Percentiles rank a stretch among this genome's conserved stretches.
phyloP scores from a whole-genome alignment of 2,888 invertebrate genomes.

The Cetonia aurata region DNA sequence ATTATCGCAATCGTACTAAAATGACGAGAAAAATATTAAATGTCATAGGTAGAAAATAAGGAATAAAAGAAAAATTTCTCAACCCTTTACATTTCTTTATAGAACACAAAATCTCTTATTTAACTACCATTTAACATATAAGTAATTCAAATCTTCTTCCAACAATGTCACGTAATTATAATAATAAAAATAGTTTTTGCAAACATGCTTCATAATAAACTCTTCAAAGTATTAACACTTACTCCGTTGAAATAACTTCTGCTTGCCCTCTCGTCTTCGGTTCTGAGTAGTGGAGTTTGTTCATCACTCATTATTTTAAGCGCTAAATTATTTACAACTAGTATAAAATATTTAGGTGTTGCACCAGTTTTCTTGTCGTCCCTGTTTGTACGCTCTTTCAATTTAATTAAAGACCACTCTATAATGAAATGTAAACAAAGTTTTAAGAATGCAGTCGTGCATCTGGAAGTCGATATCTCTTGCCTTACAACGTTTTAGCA shows the following conservation, averaged over 20 bases:
- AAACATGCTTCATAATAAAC: too few species aligned
- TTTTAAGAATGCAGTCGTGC: slow-evolving; percentile 41
- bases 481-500: slow-evolving; percentile 39
- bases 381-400: slow-evolving; percentile 18
- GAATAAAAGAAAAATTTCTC: too few species aligned
- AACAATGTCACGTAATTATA: too few species aligned
- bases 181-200: too few species aligned
- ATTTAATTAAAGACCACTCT: slow-evolving; percentile 27
- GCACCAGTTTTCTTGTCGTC: not conserved
- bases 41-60: too few species aligned
- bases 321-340: not conserved
- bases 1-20: too few species aligned
- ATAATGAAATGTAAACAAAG: slow-evolving; percentile 44
- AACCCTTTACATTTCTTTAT: too few species aligned
- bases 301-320: slow-evolving; percentile 43
- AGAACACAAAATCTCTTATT: too few species aligned
- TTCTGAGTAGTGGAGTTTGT: slow-evolving; percentile 42
- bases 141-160: too few species aligned
- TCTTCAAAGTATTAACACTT: slow-evolving; percentile 14
- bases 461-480: slow-evolving; percentile 45
- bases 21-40: too few species aligned
- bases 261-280: slow-evolving; percentile 38
- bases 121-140: too few species aligned
- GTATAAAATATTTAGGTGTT: slow-evolving; percentile 13
- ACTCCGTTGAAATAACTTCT: slow-evolving; percentile 34